These are phyloP conservation scores for Panulirus ornatus DNA, from an alignment of 1,140 invertebrate species.

Conservation along the genomic window DNA sequence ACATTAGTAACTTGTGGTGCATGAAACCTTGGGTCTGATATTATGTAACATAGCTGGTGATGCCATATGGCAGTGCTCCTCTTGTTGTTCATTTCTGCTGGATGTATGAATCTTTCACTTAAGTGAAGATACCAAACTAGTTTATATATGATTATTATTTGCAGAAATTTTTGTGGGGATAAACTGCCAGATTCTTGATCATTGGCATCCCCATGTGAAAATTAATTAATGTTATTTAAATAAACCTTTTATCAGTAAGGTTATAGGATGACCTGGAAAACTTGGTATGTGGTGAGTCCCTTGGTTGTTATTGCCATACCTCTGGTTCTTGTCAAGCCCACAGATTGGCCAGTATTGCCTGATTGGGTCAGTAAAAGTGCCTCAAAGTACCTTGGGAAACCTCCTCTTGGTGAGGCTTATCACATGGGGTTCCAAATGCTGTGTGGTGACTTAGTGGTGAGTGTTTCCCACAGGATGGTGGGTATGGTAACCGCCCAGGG, in stretches of 20 bases:
- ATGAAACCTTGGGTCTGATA: neutral
- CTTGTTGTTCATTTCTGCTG: neutral
- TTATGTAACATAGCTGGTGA: neutral
- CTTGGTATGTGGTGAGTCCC: neutral
- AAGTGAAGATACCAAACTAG: neutral
- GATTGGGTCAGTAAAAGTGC: neutral
- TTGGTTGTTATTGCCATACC: neutral
- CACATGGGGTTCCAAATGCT: neutral
- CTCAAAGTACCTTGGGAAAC: neutral
- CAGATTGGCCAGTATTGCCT: neutral
- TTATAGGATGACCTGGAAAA: neutral
- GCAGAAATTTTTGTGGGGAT: neutral
- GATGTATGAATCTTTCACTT: neutral
- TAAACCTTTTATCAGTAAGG: neutral
- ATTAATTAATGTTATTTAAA: neutral
- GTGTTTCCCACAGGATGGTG: slow-evolving; percentile 66
- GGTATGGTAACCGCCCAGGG: slow-evolving; percentile 31
- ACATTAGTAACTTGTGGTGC: neutral
- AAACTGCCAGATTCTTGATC: neutral
- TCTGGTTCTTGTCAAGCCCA: neutral
- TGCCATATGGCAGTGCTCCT: neutral
- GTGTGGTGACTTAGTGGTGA: slow-evolving; percentile 53
- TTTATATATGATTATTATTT: neutral
- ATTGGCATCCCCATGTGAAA: neutral
- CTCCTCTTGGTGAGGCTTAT: neutral